phyloP scores from a whole-genome alignment of 2,888 invertebrate genomes.

The Coelopa pilipes region DNA sequence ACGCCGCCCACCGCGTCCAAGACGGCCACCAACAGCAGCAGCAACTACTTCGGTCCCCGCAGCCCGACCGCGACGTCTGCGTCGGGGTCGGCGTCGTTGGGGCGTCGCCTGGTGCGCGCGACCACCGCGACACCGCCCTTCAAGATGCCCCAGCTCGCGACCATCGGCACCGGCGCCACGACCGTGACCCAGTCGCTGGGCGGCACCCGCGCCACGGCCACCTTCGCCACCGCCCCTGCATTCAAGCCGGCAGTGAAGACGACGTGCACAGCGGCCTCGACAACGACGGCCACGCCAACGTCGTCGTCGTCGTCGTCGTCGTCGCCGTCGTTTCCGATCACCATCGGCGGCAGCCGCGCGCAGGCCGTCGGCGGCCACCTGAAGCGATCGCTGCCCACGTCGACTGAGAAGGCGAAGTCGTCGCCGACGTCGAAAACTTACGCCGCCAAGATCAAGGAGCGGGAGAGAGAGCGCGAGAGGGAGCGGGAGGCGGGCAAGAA shows the following conservation, averaged over 20 bases:
- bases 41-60: no score
- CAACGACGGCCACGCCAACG: background rate
- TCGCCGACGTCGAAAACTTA: background rate
- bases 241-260: background rate
- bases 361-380: no score
- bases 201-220: background rate
- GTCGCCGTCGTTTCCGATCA: background rate
- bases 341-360: no score
- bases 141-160: background rate
- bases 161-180: background rate
- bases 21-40: no score
- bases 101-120: constrained; percentile 5
- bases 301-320: background rate
- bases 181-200: background rate
- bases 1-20: background rate
- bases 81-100: background rate
- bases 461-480: no score
- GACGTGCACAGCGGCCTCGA: background rate
- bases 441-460: background rate
- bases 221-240: background rate
- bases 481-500: background rate
- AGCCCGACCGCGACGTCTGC: constrained; percentile 18
- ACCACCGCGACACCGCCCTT: constrained; percentile 8
- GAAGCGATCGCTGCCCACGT: background rate
- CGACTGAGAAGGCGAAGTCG: background rate